A percentile compares a stretch with the other conserved stretches of the same genome.
Conservation (phyloP, 2,888 invertebrate species). For the Ethmia dodecea region DNA sequence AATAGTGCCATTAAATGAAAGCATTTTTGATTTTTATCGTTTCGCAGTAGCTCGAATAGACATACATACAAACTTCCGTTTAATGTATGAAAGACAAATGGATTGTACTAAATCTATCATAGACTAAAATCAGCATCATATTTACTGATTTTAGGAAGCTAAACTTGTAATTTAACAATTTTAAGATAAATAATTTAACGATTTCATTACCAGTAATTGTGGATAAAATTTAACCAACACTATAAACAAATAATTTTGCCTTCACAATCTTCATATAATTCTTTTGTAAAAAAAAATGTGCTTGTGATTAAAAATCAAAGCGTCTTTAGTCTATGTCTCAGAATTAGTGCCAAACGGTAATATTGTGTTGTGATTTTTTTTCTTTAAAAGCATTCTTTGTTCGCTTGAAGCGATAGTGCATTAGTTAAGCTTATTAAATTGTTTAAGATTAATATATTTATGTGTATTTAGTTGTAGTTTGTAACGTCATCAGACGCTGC, state of each 20-base stretch:
- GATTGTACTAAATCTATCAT: constrained; percentile 28
- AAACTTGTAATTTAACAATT: too few species aligned
- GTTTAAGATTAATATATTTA: constrained; percentile 50
- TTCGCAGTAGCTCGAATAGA: constrained; percentile 22
- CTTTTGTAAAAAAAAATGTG: too few species aligned
- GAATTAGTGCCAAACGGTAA: constrained; percentile 53
- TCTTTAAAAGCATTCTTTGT: constrained; percentile 35
- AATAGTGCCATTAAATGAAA: constrained; percentile 11
- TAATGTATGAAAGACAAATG: too few species aligned
- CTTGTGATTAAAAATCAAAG: not conserved
- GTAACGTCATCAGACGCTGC: constrained; percentile 43
- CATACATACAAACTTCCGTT: not conserved
- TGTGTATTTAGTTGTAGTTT: constrained; percentile 40
- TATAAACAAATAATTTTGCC: too few species aligned
- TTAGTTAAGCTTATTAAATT: constrained; percentile 37
- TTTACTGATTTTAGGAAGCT: too few species aligned
- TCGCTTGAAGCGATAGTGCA: constrained; percentile 57
- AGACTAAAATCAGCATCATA: too few species aligned
- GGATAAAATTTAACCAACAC: too few species aligned
- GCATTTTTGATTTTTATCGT: constrained; percentile 13
- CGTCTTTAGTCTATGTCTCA: constrained; percentile 34
- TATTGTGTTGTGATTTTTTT: constrained; percentile 43
- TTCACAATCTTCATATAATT: too few species aligned
- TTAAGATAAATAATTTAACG: too few species aligned
- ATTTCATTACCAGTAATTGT: too few species aligned